phyloP scores from a whole-genome alignment of 2,888 invertebrate species.

The Zhuqinia jingwanae region DNA sequence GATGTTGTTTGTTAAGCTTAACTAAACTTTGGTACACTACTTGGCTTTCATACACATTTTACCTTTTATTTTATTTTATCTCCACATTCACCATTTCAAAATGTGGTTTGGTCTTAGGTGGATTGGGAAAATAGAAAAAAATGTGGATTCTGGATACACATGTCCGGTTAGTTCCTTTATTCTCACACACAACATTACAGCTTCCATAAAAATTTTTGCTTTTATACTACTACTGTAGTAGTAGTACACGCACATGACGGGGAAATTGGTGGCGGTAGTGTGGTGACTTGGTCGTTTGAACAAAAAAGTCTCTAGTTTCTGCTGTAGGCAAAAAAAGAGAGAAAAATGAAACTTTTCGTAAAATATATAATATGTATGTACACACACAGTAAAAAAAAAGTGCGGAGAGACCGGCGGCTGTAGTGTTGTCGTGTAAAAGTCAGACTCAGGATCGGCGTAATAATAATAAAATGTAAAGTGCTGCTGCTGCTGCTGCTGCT shows the following conservation, averaged over 20 bases:
- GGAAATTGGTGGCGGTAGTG: neutral
- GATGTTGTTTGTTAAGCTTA: slow-evolving; percentile 13
- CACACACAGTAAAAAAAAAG: neutral
- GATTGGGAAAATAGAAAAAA: no score
- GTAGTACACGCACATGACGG: no score
- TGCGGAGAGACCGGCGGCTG: slow-evolving; percentile 42
- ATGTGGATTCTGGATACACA: neutral
- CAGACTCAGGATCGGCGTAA: slow-evolving; percentile 37
- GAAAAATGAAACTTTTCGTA: slow-evolving; percentile 9
- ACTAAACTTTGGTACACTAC: neutral
- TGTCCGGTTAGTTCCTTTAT: slow-evolving; percentile 4
- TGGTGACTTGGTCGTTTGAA: neutral
- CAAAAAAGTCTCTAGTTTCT: slow-evolving; percentile 5
- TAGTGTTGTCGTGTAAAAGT: slow-evolving; percentile 44
- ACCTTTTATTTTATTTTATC: neutral
- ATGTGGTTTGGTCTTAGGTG: no score
- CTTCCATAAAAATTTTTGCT: neutral
- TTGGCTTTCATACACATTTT: neutral
- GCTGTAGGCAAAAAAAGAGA: slow-evolving; percentile 8
- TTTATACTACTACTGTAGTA: neutral
- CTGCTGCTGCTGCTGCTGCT: neutral
- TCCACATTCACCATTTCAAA: no score
- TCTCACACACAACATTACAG: neutral
- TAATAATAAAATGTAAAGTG: slow-evolving; percentile 38
- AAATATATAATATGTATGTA: slow-evolving; percentile 2